Base-by-base conservation (phyloP, 2,113 vertebrate species). In the Macheiramphus alcinus region DNA sequence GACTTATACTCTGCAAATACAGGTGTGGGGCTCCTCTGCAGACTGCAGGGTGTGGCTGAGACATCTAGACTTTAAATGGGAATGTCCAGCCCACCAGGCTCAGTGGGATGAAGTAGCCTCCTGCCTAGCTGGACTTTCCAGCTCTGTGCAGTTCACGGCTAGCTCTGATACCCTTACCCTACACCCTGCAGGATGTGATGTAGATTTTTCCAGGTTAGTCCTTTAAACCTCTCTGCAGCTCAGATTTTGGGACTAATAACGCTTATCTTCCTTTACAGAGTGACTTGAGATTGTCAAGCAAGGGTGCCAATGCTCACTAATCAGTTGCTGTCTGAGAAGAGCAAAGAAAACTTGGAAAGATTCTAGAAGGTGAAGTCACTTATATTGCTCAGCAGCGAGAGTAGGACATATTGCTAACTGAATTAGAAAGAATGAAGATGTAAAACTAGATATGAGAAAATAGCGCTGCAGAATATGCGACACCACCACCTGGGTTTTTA, bases 381-480 rank as follows among this genome's bases (percentile, higher is more conserved):
- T 93, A 38, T 43, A 40, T 48, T 70, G 38, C 53, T 78, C 36
- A 91, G 67, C 32, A 55, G 59, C 1, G 2, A 94, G 52, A 79
- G 17, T 6, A 87, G 31, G 76, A 85, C 36, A n/a, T 82, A 53
- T 8, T 82, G 66, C 36, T 87, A 94, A 93, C 62, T 70, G 73
- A 89, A 89, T 80, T 93, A 93, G 72, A 94, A 95, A 78, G 48
- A 94, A 90, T 56, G 47, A 89, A 86, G 74, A 94, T 84, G 25
- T 81, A 75, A 90, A 96, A 90, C 20, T 34, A 72, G 55, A 81
- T 91, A 76, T 45, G 34, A 81, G 84, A 90, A 95, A 94, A 94
- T 14, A 87, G 40, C 1, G 0, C 17, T 47, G 42, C 42, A 78
- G 68, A 91, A 89, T 81, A 94, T 36, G 38, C 2, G 3, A 55